These are phyloP conservation scores for Perdita meconis DNA, from an alignment of 2,888 invertebrate species.

Conservation along the genomic window DNA sequence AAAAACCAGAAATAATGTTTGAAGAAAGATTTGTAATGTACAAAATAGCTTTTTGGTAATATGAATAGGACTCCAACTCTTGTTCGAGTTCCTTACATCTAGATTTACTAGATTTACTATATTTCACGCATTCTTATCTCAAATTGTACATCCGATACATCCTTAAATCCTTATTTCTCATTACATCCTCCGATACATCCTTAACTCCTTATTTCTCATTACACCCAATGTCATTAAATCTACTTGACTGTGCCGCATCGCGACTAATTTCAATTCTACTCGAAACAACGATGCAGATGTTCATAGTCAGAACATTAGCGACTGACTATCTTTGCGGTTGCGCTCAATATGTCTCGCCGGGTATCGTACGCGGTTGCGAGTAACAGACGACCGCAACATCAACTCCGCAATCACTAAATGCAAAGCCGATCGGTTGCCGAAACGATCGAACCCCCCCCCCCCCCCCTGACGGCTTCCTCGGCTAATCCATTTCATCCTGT, in stretches of 20 bases:
- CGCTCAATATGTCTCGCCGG: slow-evolving; percentile 40
- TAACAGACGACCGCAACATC: slow-evolving; percentile 65
- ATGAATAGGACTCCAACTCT: no score
- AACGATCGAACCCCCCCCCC: slow-evolving; percentile 35
- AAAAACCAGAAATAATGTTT: no score
- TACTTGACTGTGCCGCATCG: slow-evolving; percentile 1
- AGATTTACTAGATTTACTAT: no score
- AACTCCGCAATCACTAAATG: slow-evolving; percentile 65
- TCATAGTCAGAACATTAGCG: slow-evolving; percentile 13
- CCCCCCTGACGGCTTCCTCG: slow-evolving; percentile 1
- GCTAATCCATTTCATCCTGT: slow-evolving; percentile 29
- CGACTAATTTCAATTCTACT: slow-evolving; percentile 18
- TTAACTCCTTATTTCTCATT: no score
- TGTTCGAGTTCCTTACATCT: no score
- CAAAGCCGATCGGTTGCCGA: slow-evolving; percentile 49
- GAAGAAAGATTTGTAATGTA: no score
- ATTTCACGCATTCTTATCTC: no score
- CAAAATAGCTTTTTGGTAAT: no score
- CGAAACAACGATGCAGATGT: slow-evolving; percentile 4
- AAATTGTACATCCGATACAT: no score
- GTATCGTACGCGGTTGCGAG: slow-evolving; percentile 48
- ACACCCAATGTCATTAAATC: no score
- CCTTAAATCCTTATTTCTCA: no score
- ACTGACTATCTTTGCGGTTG: slow-evolving; percentile 61
- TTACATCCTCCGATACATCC: no score